Conservation (phyloP, 2,888 invertebrate species). For the Andrena praecox region DNA sequence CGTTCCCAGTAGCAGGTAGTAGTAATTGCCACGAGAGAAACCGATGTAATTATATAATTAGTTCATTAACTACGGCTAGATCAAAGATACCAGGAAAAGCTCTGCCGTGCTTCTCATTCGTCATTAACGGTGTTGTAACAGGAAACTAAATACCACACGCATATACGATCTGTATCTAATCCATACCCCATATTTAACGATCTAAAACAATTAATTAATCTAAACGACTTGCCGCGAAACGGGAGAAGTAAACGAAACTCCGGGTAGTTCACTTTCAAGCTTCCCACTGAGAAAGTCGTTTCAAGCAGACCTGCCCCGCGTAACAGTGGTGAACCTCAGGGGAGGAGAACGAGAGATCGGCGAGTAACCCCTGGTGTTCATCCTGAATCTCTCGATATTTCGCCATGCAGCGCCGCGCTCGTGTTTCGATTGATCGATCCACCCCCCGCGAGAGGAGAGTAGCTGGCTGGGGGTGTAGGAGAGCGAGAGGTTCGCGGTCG, state of each 20-base stretch:
- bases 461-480: constrained; percentile 26
- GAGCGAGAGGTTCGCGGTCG: constrained; percentile 86
- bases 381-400: constrained; percentile 32
- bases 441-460: constrained; percentile 26
- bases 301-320: not conserved
- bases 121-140: not conserved
- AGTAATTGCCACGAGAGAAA: constrained; percentile 14
- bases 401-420: constrained; percentile 20
- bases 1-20: constrained; percentile 5
- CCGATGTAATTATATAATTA: not conserved
- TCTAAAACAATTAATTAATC: not conserved
- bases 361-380: not conserved
- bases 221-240: not conserved
- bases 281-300: not conserved
- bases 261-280: no score
- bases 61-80: not conserved
- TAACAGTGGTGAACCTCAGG: not conserved
- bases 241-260: not conserved
- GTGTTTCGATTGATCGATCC: constrained; percentile 67
- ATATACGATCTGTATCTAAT: not conserved
- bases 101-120: not conserved
- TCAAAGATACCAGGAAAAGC: not conserved
- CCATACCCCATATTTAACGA: not conserved
- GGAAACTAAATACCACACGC: not conserved
- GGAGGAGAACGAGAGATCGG: not conserved